A percentile compares a stretch with the other conserved stretches of the same genome.
phyloP scores from a whole-genome alignment of 2,888 invertebrate species.

The Yponomeuta sedellus region DNA sequence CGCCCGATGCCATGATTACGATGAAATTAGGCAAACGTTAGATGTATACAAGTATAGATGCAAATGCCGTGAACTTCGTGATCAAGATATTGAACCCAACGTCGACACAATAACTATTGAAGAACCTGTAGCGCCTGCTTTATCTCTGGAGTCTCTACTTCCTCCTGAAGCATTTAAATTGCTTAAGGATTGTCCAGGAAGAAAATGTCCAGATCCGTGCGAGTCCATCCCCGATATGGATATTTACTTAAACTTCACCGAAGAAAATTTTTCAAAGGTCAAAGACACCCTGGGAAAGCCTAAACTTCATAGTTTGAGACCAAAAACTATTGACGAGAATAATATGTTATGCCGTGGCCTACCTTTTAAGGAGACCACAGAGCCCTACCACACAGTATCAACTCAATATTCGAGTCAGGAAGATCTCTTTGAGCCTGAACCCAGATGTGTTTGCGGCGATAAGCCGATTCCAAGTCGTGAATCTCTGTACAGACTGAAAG shows the following conservation, averaged over 20 bases:
- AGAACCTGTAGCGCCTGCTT: conserved; percentile 10
- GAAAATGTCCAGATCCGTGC: conserved; percentile 38
- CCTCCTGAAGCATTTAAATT: conserved; percentile 23
- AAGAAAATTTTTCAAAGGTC: conserved; percentile 51
- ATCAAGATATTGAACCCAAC: not conserved
- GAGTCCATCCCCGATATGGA: conserved; percentile 39
- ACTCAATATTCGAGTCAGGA: conserved; percentile 63
- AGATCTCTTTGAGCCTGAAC: conserved; percentile 31
- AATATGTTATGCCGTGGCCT: conserved; percentile 37
- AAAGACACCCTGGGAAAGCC: conserved; percentile 39
- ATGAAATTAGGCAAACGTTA: conserved; percentile 49
- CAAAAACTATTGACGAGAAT: conserved; percentile 36
- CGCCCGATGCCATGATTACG: conserved; percentile 58
- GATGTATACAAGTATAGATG: conserved; percentile 22
- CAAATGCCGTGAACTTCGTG: conserved; percentile 47
- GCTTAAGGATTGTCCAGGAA: conserved; percentile 40
- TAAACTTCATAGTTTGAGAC: conserved; percentile 23
- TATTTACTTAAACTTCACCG: conserved; percentile 51
- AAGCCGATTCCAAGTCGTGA: conserved; percentile 19
- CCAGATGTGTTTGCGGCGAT: conserved; percentile 41
- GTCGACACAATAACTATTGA: conserved; percentile 16
- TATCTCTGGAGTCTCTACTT: not conserved
- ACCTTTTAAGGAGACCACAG: conserved; percentile 48
- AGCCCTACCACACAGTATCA: conserved; percentile 38
- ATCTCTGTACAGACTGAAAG: conserved; percentile 21